Evolutionary conservation across 2,113 vertebrate genomes (phyloP).

Genomic region (Hippocampus zosterae): DNA sequence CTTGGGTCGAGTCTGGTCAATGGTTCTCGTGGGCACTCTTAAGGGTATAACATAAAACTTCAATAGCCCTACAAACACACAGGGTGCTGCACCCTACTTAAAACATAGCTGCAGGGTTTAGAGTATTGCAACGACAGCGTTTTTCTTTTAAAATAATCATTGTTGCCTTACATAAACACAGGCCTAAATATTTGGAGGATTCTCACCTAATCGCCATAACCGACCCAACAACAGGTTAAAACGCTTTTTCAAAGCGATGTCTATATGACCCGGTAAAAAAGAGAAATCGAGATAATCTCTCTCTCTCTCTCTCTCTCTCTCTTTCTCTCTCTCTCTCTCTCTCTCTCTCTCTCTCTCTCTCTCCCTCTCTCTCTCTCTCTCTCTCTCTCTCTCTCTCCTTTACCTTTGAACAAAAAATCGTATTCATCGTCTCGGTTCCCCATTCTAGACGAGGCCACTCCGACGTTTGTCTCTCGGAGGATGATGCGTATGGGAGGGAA

Average conservation of each 20-base stretch:
- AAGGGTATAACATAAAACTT: constrained; percentile 38
- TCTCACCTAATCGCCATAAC: constrained; percentile 1
- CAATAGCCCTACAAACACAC: constrained; percentile 2
- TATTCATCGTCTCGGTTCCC: constrained; percentile 83
- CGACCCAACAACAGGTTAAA: constrained; percentile 25
- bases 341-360: too few species aligned
- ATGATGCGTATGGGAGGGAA: constrained; percentile 30
- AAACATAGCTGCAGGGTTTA: constrained; percentile 56
- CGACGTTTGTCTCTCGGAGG: constrained; percentile 53
- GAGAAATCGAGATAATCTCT: constrained; percentile 57
- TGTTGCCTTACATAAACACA: constrained; percentile 26
- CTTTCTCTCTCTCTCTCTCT: not conserved
- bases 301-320: too few species aligned
- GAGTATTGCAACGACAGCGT: constrained; percentile 54
- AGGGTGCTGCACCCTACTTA: constrained; percentile 52
- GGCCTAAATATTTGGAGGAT: not conserved
- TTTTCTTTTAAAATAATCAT: constrained; percentile 47
- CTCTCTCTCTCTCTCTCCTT: constrained; percentile 22
- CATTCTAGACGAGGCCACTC: constrained; percentile 73
- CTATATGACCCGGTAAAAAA: constrained; percentile 21
- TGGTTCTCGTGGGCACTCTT: not conserved
- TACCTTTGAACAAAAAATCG: constrained; percentile 85
- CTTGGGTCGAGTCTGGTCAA: not conserved
- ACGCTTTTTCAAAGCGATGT: constrained; percentile 25
- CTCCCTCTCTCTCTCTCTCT: too few species aligned